Evolutionary conservation across 2,888 invertebrate genomes (phyloP).

Genomic region (Phorcus lineatus): DNA sequence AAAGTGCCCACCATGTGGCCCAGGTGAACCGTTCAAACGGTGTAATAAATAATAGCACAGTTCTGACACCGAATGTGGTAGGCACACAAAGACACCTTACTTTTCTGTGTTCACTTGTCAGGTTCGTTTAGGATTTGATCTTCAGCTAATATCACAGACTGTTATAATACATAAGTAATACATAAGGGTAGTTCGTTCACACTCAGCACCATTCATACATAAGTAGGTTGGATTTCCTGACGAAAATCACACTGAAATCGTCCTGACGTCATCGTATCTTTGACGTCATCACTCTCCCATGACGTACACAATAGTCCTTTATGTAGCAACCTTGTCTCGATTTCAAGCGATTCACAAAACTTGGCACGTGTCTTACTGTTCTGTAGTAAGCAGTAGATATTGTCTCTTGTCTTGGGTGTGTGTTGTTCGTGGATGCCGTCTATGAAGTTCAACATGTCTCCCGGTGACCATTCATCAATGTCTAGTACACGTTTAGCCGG

Average conservation of each 20-base stretch:
- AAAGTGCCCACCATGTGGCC: no score
- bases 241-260: not conserved
- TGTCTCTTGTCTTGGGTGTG: constrained; percentile 48
- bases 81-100: no score
- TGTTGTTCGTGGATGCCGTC: constrained; percentile 47
- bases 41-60: no score
- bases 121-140: no score
- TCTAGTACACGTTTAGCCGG: constrained; percentile 19
- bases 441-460: constrained; percentile 46
- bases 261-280: not conserved
- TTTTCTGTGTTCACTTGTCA: no score
- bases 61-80: no score
- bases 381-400: constrained; percentile 46
- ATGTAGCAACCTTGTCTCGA: constrained; percentile 49
- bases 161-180: no score
- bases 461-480: constrained; percentile 35
- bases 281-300: not conserved
- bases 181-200: no score
- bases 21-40: no score
- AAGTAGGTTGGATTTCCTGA: not conserved
- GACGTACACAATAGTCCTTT: constrained; percentile 35
- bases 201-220: not conserved
- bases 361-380: constrained; percentile 51
- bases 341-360: constrained; percentile 51
- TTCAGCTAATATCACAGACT: no score